Base-by-base conservation (phyloP, 2,113 vertebrate genomes). In the Xenopus tropicalis region DNA sequence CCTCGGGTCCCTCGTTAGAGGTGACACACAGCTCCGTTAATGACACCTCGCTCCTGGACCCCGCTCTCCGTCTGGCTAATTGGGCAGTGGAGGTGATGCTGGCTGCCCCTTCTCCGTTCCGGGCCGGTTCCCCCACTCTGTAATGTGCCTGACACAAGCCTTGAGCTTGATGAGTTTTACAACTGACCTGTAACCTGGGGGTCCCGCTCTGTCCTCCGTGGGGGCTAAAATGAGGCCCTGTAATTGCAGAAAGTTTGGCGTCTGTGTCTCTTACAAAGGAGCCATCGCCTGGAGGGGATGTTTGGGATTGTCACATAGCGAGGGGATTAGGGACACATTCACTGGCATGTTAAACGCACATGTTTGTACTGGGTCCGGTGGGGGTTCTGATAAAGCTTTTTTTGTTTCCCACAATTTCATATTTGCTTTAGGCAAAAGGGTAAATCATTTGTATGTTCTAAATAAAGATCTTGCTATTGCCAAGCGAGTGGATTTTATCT, bases 1-100 rank as follows among this genome's bases (percentile, higher is more conserved):
- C 58, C 57, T 61, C 14, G 48, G 65, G 73, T 76, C 73, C 66
- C 73, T 76, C 20, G 59, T 76, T 76, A 76, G 58, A 76, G 73
- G 73, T 63, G 73, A 69, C 73, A 69, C 54, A 66, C 61, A 29
- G 73, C 48, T 23, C 58, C 43, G 66, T 61, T 76, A 76, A 76
- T 63, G 73, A 63, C 25, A 22, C 21, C 21, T 42, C 58, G 22
- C 66, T 62, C 58, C 52, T 63, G 48, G 73, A 54, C 66, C 67
- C 58, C 51, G 11, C 21, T 44, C 66, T 63, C 29, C 46, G 46
- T 69, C 19, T 62, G 66, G 52, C 58, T 76, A 76, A 76, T 76
- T 76, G 66, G 73, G 66, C 48, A 54, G 61, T 54, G 56, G 25
- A 59, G 66, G 66, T 69, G 66, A 69, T 76, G 56, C 59, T 23